phyloP scores from a whole-genome alignment of 2,113 vertebrate species.

The Gracilinanus agilis region DNA sequence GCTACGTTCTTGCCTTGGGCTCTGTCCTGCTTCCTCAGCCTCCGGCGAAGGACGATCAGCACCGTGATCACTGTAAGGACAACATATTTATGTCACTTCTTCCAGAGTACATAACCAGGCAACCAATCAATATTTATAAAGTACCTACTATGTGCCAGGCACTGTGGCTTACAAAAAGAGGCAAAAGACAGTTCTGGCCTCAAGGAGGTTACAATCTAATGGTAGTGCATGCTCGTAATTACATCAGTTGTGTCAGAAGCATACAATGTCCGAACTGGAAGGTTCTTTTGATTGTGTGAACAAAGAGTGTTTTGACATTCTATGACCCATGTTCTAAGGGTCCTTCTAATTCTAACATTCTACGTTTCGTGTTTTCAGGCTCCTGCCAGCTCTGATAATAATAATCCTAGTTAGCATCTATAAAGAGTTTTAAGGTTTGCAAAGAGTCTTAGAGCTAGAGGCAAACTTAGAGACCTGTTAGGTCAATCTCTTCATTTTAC shows the following conservation, averaged over 20 bases:
- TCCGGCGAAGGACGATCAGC: slow-evolving; percentile 90
- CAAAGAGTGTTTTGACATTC: not conserved
- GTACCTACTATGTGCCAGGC: not conserved
- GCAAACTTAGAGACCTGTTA: not conserved
- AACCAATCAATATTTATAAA: not conserved
- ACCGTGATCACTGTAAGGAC: slow-evolving; percentile 88
- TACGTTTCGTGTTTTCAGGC: not conserved
- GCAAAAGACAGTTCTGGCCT: not conserved
- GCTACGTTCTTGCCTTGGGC: slow-evolving; percentile 87
- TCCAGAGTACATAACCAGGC: not conserved
- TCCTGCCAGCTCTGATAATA: not conserved
- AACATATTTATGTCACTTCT: slow-evolving; percentile 22
- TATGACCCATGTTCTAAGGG: not conserved
- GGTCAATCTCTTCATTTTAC: not conserved
- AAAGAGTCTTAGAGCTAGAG: not conserved
- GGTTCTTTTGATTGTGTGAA: not conserved
- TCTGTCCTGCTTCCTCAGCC: slow-evolving; percentile 90
- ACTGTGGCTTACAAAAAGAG: not conserved
- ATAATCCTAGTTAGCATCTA: not conserved
- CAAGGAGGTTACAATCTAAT: not conserved
- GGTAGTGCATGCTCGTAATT: not conserved
- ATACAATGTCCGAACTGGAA: not conserved
- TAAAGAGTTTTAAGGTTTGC: not conserved
- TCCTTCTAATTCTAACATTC: not conserved
- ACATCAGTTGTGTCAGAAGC: not conserved